Base-by-base conservation (phyloP, 2,888 invertebrate species). In the Ectobius pallidus region DNA sequence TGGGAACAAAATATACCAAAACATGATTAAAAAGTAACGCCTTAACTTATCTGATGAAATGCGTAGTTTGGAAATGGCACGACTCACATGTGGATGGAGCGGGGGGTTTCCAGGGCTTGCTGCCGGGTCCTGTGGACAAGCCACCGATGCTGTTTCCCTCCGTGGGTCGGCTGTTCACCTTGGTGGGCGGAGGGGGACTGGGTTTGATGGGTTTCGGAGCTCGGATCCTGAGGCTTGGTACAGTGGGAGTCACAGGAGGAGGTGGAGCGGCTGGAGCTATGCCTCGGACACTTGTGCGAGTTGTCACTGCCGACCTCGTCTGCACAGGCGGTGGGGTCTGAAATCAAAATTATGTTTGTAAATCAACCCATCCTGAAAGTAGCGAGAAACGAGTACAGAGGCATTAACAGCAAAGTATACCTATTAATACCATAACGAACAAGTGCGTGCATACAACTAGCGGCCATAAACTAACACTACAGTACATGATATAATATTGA, bases 31-130 rank as follows among this genome's bases (percentile, higher is more conserved):
- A n/a, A n/a, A n/a, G n/a, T n/a, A n/a, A n/a, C n/a, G n/a, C n/a
- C n/a, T n/a, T n/a, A n/a, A n/a, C n/a, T n/a, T n/a, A n/a, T n/a
- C n/a, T n/a, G n/a, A n/a, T n/a, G n/a, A n/a, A n/a, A n/a, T n/a
- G n/a, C n/a, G n/a, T n/a, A n/a, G n/a, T n/a, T n/a, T n/a, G n/a
- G n/a, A n/a, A n/a, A n/a, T n/a, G n/a, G n/a, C n/a, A n/a, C n/a
- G n/a, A n/a, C n/a, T n/a, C n/a, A n/a, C n/a, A n/a, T n/a, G n/a
- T n/a, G n/a, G n/a, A n/a, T n/a, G n/a, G n/a, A n/a, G n/a, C n/a
- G n/a, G n/a, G n/a, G n/a, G 65, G 46, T 18, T 30, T 42, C 65
- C 65, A 83, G 81, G 61, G 82, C 79, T 39, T 80, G 80, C 71
- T 83, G 42, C 63, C 82, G 7, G 46, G 63, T 16, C 77, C 79